Percentiles rank a stretch among this genome's conserved stretches.
Evolutionary conservation across 1,140 invertebrate species (phyloP).

Genomic region (Homalodisca vitripennis): DNA sequence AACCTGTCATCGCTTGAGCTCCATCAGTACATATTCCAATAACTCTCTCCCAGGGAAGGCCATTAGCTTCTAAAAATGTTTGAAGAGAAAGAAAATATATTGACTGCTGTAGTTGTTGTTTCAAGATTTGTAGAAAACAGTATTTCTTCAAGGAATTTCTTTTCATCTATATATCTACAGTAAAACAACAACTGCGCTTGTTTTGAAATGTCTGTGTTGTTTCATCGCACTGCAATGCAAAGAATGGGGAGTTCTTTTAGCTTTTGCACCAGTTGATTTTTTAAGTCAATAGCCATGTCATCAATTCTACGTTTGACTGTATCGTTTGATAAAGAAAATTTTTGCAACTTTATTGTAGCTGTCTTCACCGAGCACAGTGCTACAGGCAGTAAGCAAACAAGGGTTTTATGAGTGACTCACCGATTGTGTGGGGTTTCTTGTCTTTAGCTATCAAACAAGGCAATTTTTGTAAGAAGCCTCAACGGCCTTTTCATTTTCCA

Average conservation of each 20-base stretch:
- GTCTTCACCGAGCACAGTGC: conserved; percentile 25
- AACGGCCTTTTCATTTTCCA: conserved; percentile 26
- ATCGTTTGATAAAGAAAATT: conserved; percentile 7
- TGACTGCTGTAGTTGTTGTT: conserved; percentile 32
- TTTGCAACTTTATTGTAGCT: background rate
- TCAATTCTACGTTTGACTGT: conserved; percentile 33
- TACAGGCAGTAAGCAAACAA: conserved; percentile 29
- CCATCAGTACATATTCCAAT: conserved; percentile 49
- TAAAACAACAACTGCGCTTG: conserved; percentile 30
- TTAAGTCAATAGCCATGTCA: conserved; percentile 29
- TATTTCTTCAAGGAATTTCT: conserved; percentile 32
- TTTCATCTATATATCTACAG: conserved; percentile 28
- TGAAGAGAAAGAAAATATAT: conserved; percentile 24
- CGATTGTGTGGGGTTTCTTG: conserved; percentile 36
- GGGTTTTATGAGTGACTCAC: conserved; percentile 30
- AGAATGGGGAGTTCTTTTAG: conserved; percentile 32
- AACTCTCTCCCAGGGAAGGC: conserved; percentile 32
- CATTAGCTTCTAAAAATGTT: conserved; percentile 15
- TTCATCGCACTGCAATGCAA: conserved; percentile 35
- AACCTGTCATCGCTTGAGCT: conserved; percentile 47
- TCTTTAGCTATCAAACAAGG: conserved; percentile 33
- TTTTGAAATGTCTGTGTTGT: conserved; percentile 29
- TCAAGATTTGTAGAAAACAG: conserved; percentile 22
- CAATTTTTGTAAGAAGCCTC: conserved; percentile 33
- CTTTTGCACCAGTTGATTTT: conserved; percentile 31